Base-by-base conservation (phyloP, 2,797 vertebrate genomes). In the Pangasius djambal region DNA sequence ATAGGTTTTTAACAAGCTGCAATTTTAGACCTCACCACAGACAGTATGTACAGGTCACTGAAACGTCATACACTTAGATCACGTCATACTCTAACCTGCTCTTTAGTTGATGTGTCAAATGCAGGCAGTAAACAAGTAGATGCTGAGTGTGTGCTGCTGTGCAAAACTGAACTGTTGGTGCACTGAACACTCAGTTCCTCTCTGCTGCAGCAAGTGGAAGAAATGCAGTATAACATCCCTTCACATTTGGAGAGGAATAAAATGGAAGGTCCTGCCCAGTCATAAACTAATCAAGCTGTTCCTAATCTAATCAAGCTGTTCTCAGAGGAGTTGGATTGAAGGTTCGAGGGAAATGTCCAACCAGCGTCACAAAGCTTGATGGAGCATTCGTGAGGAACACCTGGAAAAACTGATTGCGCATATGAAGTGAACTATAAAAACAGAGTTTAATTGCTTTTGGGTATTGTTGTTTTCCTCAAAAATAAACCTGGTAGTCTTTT, bases 111-210 rank as follows among this genome's bases (percentile, higher is more conserved):
- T 72, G 70, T 37, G 70, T 65, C 61, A 85, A 65, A 88, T 3
- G 9, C 59, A 65, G n/a, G 44, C 57, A 65, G 69, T 57, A 88
- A 63, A 74, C 13, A 37, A 83, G 40, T 75, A 57, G 70, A 25
- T 52, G 13, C 67, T 72, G 81, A 78, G 48, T 67, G 50, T 84
- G 74, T 74, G 22, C 6, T 88, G 37, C 18, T 75, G 69, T 50
- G 25, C 12, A 31, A 83, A 74, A 55, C 6, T 83, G 37, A 83
- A 85, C n/a, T 37, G n/a, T 50, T 85, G 16, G 61, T 40, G 79
- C 83, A 63, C 16, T 85, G 52, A 63, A 89, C 75, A 61, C 75
- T 72, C 37, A 72, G 67, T 61, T 61, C 65, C 65, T 86, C 63
- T 81, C 22, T 31, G 40, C 83, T 86, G 63, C 37, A 82, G 82